Conservation (phyloP, 1,140 invertebrate genomes). For the Nautilus pompilius region DNA sequence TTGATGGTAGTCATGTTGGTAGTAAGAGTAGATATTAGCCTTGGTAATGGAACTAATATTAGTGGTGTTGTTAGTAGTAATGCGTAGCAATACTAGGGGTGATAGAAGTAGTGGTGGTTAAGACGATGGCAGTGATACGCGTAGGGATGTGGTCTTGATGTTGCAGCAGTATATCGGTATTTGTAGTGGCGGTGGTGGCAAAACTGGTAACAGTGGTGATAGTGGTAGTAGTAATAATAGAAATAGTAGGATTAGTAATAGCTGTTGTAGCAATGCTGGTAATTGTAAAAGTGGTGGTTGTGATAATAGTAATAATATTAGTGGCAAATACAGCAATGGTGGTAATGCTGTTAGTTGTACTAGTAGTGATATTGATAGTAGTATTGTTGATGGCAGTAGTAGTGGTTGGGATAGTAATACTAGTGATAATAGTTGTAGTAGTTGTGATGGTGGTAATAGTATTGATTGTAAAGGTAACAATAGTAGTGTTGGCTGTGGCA, state of each 20-base stretch:
- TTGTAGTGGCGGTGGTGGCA: slow-evolving; percentile 7
- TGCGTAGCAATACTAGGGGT: too few species aligned
- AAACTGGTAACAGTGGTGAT: slow-evolving; percentile 9
- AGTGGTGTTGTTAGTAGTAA: too few species aligned
- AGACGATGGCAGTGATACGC: too few species aligned
- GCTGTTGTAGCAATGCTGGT: slow-evolving; percentile 10
- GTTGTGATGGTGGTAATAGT: slow-evolving; percentile 10
- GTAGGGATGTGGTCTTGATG: too few species aligned
- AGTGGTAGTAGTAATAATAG: slow-evolving; percentile 12
- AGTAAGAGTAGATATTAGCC: too few species aligned
- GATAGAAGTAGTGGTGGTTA: too few species aligned
- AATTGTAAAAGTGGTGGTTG: slow-evolving; percentile 3
- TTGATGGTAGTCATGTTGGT: too few species aligned
- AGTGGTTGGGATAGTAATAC: slow-evolving; percentile 10
- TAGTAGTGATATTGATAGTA: slow-evolving; percentile 6
- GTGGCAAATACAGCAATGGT: background rate
- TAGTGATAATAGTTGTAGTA: slow-evolving; percentile 10
- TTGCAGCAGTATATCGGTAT: too few species aligned
- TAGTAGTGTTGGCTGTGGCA: slow-evolving; percentile 13
- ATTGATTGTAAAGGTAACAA: slow-evolving; percentile 11
- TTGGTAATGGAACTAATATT: too few species aligned
- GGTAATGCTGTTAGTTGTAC: background rate
- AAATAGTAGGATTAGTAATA: slow-evolving; percentile 10
- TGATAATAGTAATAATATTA: slow-evolving; percentile 3
- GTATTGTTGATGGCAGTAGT: too few species aligned